Percentiles rank a stretch among this genome's conserved stretches.
Conservation (phyloP, 1,140 invertebrate species). For the Fragariocoptes setiger region DNA sequence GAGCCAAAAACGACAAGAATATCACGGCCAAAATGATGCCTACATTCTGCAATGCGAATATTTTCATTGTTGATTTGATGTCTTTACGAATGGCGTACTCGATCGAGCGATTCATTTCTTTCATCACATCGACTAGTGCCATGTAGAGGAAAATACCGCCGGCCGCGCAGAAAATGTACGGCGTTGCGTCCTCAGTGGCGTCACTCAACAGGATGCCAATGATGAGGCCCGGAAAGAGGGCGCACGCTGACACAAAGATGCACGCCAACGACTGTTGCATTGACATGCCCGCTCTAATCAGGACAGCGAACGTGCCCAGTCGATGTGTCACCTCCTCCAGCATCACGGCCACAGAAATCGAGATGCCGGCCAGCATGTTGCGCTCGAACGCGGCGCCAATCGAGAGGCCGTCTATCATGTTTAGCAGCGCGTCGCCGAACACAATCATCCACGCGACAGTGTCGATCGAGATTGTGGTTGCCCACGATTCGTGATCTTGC, state of each 20-base stretch:
- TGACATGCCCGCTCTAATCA: neutral
- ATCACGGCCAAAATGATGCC: neutral
- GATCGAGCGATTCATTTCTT: neutral
- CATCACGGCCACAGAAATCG: neutral
- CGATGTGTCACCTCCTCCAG: neutral
- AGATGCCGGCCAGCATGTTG: neutral
- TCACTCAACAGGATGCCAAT: neutral
- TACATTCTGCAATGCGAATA: neutral
- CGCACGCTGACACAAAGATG: neutral
- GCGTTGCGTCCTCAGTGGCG: conserved; percentile 7
- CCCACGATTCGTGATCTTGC: conserved; percentile 7
- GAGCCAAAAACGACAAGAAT: conserved; percentile 5
- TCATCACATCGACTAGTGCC: neutral
- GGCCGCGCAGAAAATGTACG: neutral
- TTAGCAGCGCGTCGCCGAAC: conserved; percentile 8
- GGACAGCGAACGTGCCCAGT: neutral
- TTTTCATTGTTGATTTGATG: neutral
- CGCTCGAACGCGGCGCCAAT: conserved; percentile 4
- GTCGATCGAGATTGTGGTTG: conserved; percentile 2
- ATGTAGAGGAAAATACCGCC: neutral
- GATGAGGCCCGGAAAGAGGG: neutral
- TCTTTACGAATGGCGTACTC: conserved; percentile 1
- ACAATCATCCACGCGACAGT: conserved; percentile 11
- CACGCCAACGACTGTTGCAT: neutral
- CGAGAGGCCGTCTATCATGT: conserved; percentile 9